Evolutionary conservation across 2,113 vertebrate genomes (phyloP).

Genomic region (Microtus ochrogaster): DNA sequence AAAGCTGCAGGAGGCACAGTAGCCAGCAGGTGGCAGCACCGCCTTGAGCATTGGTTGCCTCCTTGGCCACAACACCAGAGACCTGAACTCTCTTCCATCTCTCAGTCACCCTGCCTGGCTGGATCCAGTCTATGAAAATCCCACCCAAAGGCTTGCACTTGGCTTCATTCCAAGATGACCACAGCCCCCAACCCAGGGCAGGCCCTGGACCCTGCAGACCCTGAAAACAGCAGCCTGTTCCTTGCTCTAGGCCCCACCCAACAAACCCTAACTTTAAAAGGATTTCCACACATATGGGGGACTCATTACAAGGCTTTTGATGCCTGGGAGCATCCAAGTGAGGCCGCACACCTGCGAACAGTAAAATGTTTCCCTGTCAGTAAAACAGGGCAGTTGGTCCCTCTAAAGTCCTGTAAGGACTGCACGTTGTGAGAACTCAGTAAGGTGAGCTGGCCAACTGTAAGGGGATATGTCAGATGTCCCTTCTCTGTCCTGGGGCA

Average conservation of each 20-base stretch:
- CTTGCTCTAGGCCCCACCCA: not conserved
- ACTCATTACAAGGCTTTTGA: not conserved
- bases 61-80: not conserved
- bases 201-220: not conserved
- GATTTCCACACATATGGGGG: accelerated
- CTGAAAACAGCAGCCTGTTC: not conserved
- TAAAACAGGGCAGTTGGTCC: accelerated
- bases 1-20: not conserved
- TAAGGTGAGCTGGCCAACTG: accelerated
- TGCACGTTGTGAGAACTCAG: not conserved
- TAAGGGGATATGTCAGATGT: accelerated
- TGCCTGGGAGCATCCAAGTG: accelerated
- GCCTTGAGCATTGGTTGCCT: accelerated
- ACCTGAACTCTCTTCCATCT: accelerated
- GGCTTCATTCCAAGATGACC: not conserved
- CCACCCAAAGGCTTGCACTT: accelerated
- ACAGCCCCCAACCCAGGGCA: not conserved
- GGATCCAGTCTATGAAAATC: not conserved
- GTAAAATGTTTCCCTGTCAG: not conserved
- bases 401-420: not conserved
- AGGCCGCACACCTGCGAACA: no score
- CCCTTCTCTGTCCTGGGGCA: no score
- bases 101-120: not conserved
- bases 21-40: constrained; percentile 56
- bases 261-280: not conserved